phyloP scores from a whole-genome alignment of 2,888 invertebrate genomes.

The Limenitis camilla region DNA sequence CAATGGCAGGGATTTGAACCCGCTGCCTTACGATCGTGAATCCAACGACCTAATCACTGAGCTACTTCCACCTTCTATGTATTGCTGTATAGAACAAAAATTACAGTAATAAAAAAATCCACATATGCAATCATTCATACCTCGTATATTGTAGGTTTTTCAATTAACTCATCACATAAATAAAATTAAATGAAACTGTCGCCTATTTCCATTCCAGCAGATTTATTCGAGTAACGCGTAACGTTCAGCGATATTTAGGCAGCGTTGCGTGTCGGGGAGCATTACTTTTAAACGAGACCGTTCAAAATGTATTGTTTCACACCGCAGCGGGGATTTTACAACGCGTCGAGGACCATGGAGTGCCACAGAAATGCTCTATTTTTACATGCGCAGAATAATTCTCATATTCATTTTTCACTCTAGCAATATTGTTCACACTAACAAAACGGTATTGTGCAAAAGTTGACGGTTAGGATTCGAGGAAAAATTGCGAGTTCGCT shows the following conservation, averaged over 20 bases:
- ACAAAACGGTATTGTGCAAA: conserved; percentile 25
- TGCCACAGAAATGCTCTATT: conserved; percentile 18
- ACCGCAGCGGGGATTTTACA: conserved; percentile 27
- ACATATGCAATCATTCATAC: background rate
- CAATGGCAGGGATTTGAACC: too few species aligned
- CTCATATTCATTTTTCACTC: conserved; percentile 27
- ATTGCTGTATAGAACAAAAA: background rate
- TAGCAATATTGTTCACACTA: conserved; percentile 24
- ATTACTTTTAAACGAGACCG: conserved; percentile 38
- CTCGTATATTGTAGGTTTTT: background rate
- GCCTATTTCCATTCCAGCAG: conserved; percentile 4
- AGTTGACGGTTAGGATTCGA: conserved; percentile 23
- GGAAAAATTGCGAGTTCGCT: conserved; percentile 20
- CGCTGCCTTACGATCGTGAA: too few species aligned
- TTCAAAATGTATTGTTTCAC: conserved; percentile 34
- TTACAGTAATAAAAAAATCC: background rate
- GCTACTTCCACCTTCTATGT: too few species aligned
- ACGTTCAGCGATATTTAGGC: conserved; percentile 15
- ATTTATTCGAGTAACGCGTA: conserved; percentile 7
- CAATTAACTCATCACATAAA: conserved; percentile 10
- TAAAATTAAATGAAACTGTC: conserved; percentile 10
- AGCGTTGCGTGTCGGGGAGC: conserved; percentile 39
- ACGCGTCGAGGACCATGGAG: conserved; percentile 24
- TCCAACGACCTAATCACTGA: too few species aligned
- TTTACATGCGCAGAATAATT: conserved; percentile 24